Conservation (phyloP, 2,888 invertebrate genomes). For the Aphelenchoides bicaudatus region DNA sequence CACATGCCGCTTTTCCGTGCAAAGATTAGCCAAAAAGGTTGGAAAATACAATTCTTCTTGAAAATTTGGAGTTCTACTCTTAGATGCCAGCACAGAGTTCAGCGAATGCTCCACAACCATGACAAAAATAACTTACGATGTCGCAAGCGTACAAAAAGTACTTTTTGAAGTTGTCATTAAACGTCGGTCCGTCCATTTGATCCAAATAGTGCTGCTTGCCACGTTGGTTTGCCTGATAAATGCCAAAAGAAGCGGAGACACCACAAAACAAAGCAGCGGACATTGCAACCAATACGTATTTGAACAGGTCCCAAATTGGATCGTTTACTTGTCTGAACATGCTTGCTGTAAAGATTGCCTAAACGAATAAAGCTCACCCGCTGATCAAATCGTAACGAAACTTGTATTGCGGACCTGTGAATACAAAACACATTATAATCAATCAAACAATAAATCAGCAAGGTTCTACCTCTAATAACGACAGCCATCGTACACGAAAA, state of each 20-base stretch:
- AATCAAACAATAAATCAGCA: no score
- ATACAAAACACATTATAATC: neutral
- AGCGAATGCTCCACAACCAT: no score
- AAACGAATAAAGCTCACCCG: neutral
- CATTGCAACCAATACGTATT: slow-evolving; percentile 13
- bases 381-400: slow-evolving; percentile 12
- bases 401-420: slow-evolving; percentile 9
- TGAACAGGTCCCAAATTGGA: neutral
- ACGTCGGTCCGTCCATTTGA: slow-evolving; percentile 10
- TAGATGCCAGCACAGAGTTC: no score
- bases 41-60: no score
- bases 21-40: no score
- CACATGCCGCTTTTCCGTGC: no score
- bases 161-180: neutral
- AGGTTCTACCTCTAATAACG: slow-evolving; percentile 5
- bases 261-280: neutral
- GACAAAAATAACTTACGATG: no score
- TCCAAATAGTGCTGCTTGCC: slow-evolving; percentile 13
- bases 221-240: slow-evolving; percentile 9
- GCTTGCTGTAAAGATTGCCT: neutral
- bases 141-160: neutral
- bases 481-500: slow-evolving; percentile 8
- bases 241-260: slow-evolving; percentile 3
- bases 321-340: neutral
- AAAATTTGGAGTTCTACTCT: no score